Evolutionary conservation across 2,113 vertebrate genomes (phyloP), one percentile per base, ranked within the genome.

Genomic region (Laterallus jamaicensis): DNA sequence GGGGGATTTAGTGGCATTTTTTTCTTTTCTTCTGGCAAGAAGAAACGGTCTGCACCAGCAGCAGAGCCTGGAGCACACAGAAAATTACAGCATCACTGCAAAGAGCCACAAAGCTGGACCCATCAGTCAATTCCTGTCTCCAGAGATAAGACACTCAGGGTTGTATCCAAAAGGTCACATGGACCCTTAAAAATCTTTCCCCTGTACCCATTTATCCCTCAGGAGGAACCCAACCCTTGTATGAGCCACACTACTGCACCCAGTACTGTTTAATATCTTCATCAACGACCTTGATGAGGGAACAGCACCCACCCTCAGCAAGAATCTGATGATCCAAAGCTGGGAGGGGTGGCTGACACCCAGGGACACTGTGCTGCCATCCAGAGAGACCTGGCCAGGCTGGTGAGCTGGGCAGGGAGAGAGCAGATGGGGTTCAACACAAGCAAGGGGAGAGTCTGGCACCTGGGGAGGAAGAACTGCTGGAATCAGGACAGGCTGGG

Each of bases 221-320:
- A 25, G 29, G 11, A 24, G 15, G 40, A 64, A 18, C 31, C 44
- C 63, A 69, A 3, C 11, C 31, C 49, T 12, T 11, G 15, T 42
- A 55, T 0, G 1, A 74, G 44, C 13, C 44, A n/a, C 0, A 2
- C 24, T 20, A 60, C 10, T 0, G 2, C 20, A 63, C 21, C 40
- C 40, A 40, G 40, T 40, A 10, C 40, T 13, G 40, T 40, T 40
- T 40, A 40, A 40, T 40, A 40, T 40, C 40, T n/a, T n/a, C n/a
- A n/a, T n/a, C n/a, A n/a, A n/a, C n/a, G n/a, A n/a, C n/a, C n/a
- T n/a, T n/a, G n/a, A n/a, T n/a, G n/a, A n/a, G n/a, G n/a, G n/a
- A n/a, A n/a, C n/a, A n/a, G n/a, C n/a, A n/a, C n/a, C n/a, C n/a
- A n/a, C n/a, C n/a, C n/a, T n/a, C n/a, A n/a, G n/a, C n/a, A n/a